These are phyloP conservation scores for Lepisosteus osseus DNA, from an alignment of 2,113 vertebrate genomes.

Conservation along the genomic window DNA sequence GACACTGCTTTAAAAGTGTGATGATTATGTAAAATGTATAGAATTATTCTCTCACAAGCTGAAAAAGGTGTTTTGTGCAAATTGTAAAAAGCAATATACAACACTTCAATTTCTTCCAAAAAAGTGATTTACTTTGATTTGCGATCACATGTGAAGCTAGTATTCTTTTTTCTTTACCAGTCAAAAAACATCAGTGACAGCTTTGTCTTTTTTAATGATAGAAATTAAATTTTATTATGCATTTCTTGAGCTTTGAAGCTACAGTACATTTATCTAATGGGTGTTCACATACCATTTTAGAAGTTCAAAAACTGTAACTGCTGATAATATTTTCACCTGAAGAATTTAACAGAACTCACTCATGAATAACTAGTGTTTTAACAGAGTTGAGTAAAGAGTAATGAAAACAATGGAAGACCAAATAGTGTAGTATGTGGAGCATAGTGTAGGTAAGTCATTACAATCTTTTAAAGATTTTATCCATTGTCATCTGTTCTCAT, in stretches of 20 bases:
- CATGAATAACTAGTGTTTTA: too few species aligned
- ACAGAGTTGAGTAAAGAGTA: too few species aligned
- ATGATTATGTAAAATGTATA: conserved; percentile 7
- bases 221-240: conserved; percentile 57
- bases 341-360: too few species aligned
- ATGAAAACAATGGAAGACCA: too few species aligned
- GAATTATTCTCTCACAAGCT: too few species aligned
- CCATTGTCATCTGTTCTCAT: too few species aligned
- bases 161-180: conserved; percentile 6
- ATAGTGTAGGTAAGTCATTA: too few species aligned
- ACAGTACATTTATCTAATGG: conserved; percentile 58
- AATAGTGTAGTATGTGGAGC: too few species aligned
- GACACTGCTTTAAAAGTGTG: conserved; percentile 4
- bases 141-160: conserved; percentile 3
- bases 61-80: too few species aligned
- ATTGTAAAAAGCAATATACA: too few species aligned
- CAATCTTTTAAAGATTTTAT: too few species aligned
- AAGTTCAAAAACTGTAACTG: conserved; percentile 33
- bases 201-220: conserved; percentile 51
- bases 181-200: conserved; percentile 43
- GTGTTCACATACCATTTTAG: conserved; percentile 59
- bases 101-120: background rate
- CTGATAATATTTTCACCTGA: too few species aligned
- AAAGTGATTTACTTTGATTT: conserved; percentile 23
- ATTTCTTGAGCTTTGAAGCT: conserved; percentile 52